Evolutionary conservation across 2,113 vertebrate genomes (phyloP).

Genomic region (Bambusicola thoracicus): DNA sequence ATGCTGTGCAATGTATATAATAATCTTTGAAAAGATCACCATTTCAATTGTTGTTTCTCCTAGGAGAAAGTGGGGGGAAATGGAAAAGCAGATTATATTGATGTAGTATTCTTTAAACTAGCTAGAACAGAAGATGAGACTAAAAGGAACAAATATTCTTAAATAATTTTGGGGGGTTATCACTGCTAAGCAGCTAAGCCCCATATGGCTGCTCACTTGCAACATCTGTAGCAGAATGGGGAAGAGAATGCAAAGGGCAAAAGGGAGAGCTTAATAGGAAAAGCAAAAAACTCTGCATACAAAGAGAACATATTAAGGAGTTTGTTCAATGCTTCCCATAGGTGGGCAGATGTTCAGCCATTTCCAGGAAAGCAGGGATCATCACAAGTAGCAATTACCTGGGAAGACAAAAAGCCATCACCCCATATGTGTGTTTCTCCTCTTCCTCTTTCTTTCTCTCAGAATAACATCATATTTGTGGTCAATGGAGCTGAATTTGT

Average conservation of each 20-base stretch:
- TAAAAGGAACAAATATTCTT: background rate
- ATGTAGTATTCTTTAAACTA: background rate
- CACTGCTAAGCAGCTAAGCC: background rate
- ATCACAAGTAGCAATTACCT: background rate
- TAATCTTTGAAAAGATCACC: constrained; percentile 40
- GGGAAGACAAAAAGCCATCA: background rate
- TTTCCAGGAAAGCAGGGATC: background rate
- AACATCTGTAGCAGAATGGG: background rate
- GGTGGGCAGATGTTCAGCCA: background rate
- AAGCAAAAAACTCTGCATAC: background rate
- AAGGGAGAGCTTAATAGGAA: background rate
- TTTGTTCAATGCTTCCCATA: background rate
- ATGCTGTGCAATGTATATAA: background rate
- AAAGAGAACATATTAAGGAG: background rate
- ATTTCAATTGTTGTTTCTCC: constrained; percentile 28
- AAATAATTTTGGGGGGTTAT: background rate
- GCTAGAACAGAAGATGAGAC: background rate
- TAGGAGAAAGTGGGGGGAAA: background rate
- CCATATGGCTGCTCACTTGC: background rate
- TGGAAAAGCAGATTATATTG: background rate
- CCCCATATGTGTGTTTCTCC: background rate
- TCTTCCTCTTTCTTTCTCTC: background rate
- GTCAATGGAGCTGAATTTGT: no score
- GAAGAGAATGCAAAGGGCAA: background rate
- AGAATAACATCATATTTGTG: background rate